A percentile compares a stretch with the other conserved stretches of the same genome.
phyloP scores from a whole-genome alignment of 2,888 invertebrate genomes.

The Lycocerus yunnanus region DNA sequence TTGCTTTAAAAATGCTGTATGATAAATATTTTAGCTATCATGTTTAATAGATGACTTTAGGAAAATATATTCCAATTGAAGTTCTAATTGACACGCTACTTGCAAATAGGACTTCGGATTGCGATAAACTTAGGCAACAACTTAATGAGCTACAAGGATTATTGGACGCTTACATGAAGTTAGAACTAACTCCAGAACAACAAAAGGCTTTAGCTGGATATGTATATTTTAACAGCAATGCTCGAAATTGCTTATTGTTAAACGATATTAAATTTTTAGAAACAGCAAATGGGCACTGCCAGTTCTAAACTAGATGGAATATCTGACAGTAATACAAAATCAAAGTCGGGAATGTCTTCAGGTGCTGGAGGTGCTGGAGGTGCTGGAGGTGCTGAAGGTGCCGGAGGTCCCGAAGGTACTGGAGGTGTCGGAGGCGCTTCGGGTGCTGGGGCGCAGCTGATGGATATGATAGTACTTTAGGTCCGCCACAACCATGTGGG shows the following conservation, averaged over 20 bases:
- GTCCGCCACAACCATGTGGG: background rate
- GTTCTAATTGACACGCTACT: constrained; percentile 49
- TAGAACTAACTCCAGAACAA: constrained; percentile 47
- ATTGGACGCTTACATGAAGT: constrained; percentile 45
- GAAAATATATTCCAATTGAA: constrained; percentile 51
- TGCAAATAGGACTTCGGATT: constrained; percentile 59
- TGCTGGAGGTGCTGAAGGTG: background rate
- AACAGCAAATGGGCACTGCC: constrained; percentile 6
- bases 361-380: background rate
- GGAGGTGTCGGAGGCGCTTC: background rate
- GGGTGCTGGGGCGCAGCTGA: background rate
- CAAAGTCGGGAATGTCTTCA: background rate
- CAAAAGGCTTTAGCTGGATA: constrained; percentile 36
- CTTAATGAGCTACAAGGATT: constrained; percentile 59
- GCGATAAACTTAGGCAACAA: constrained; percentile 56
- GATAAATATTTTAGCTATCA: background rate
- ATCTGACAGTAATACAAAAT: background rate
- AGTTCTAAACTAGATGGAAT: background rate
- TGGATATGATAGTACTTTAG: background rate
- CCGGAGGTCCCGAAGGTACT: background rate
- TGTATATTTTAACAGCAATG: background rate
- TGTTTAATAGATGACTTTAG: constrained; percentile 29
- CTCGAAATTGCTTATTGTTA: background rate
- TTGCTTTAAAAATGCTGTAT: background rate
- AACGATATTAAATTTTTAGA: background rate